Evolutionary conservation across 2,888 invertebrate genomes (phyloP).

Genomic region (Patella pellucida): DNA sequence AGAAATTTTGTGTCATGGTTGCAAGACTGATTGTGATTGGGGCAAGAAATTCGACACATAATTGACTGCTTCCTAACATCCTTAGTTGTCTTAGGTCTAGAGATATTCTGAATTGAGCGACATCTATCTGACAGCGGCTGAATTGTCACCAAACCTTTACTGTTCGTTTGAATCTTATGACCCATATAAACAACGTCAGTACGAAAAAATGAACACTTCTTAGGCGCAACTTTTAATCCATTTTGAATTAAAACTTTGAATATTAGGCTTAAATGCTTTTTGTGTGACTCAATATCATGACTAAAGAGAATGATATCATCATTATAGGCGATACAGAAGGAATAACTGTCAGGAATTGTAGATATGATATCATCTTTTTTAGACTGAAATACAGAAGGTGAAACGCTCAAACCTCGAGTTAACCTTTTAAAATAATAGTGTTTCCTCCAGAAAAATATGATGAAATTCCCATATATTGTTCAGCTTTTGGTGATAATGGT

Average conservation of each 20-base stretch:
- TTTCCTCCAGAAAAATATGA: too few relatives aligned
- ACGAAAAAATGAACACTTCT: neutral
- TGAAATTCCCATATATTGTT: too few relatives aligned
- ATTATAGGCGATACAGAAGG: neutral
- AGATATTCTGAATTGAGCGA: too few relatives aligned
- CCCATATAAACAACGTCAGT: neutral
- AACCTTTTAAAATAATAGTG: too few relatives aligned
- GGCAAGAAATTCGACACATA: too few relatives aligned
- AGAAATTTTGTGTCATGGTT: neutral
- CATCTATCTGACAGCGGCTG: neutral
- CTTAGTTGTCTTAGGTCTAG: too few relatives aligned
- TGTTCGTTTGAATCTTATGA: neutral
- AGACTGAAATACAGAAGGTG: too few relatives aligned
- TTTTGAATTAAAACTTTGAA: neutral
- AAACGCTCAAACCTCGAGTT: too few relatives aligned
- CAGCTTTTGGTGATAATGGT: too few relatives aligned
- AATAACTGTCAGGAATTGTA: constrained; percentile 7
- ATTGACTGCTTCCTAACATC: too few relatives aligned
- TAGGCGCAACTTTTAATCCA: neutral
- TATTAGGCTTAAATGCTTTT: neutral
- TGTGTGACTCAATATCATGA: neutral
- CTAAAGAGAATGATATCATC: neutral
- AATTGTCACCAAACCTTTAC: neutral
- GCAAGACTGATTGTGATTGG: neutral
- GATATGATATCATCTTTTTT: neutral